These are phyloP conservation scores for Chesias legatella DNA, from an alignment of 2,888 invertebrate species.

Conservation along the genomic window DNA sequence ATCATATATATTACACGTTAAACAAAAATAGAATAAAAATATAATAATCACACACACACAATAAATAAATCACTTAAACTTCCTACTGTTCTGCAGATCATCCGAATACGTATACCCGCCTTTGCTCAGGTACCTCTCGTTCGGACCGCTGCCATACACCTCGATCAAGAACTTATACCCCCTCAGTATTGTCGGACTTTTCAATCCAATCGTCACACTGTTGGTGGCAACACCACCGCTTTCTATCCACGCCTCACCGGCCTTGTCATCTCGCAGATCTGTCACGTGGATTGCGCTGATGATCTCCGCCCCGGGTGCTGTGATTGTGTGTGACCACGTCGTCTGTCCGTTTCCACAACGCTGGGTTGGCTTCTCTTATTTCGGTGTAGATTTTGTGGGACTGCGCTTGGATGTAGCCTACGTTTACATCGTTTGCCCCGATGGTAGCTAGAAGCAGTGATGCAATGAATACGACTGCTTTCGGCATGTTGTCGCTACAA, in stretches of 20 bases:
- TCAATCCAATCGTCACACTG: slow-evolving; percentile 55
- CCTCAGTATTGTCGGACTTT: slow-evolving; percentile 58
- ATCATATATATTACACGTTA: too few species aligned
- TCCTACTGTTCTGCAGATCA: slow-evolving; percentile 45
- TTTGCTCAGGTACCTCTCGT: slow-evolving; percentile 40
- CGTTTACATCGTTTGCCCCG: slow-evolving; percentile 18
- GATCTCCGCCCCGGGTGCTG: slow-evolving; percentile 48
- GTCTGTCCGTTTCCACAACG: slow-evolving; percentile 60
- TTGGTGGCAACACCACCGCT: slow-evolving; percentile 59
- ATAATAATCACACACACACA: not conserved
- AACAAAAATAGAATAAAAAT: not conserved
- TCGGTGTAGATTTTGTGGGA: slow-evolving; percentile 54
- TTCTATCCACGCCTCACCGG: slow-evolving; percentile 54
- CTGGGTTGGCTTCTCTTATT: slow-evolving; percentile 58
- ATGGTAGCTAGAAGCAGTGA: slow-evolving; percentile 7
- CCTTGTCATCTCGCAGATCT: slow-evolving; percentile 58
- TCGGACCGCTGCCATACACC: slow-evolving; percentile 49
- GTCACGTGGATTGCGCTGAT: slow-evolving; percentile 59
- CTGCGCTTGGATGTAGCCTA: slow-evolving; percentile 15
- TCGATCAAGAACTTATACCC: slow-evolving; percentile 65
- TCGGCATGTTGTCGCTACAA: slow-evolving; percentile 15
- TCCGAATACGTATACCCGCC: slow-evolving; percentile 36
- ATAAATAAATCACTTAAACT: slow-evolving; percentile 38
- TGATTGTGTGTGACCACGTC: slow-evolving; percentile 52
- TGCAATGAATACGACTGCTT: slow-evolving; percentile 1